Conservation (phyloP, 1,140 invertebrate species). For the Armadillidium nasatum region DNA sequence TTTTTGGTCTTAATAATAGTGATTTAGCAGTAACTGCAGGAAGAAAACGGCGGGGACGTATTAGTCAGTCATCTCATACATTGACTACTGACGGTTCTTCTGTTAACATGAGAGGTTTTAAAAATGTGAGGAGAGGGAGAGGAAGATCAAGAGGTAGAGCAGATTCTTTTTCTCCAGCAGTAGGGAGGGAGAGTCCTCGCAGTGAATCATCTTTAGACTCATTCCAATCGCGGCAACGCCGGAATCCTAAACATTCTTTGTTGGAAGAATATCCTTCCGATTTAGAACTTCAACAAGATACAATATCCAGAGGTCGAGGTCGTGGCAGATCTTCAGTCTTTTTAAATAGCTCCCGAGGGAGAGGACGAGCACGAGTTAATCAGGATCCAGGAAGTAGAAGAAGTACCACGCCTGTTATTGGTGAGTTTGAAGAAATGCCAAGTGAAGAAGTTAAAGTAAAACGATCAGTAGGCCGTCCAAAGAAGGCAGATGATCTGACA, state of each 20-base stretch:
- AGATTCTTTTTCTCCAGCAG: neutral
- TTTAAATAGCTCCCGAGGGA: slow-evolving; percentile 8
- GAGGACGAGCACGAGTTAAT: neutral
- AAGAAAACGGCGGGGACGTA: neutral
- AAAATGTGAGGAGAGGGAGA: slow-evolving; percentile 17
- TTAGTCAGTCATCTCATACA: slow-evolving; percentile 14
- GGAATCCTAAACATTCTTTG: slow-evolving; percentile 22
- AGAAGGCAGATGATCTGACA: neutral
- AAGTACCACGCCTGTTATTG: slow-evolving; percentile 2
- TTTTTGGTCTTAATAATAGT: slow-evolving; percentile 18
- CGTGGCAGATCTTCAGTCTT: neutral
- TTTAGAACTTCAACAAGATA: neutral
- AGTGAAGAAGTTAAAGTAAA: slow-evolving; percentile 14
- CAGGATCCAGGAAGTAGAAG: neutral
- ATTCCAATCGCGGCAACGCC: neutral
- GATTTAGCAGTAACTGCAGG: neutral
- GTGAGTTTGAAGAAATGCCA: slow-evolving; percentile 7
- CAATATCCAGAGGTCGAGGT: neutral
- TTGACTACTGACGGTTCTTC: neutral
- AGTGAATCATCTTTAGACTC: slow-evolving; percentile 30
- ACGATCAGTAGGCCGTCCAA: slow-evolving; percentile 8
- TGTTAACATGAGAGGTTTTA: neutral
- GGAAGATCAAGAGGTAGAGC: slow-evolving; percentile 8
- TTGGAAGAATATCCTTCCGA: slow-evolving; percentile 27
- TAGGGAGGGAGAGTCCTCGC: slow-evolving; percentile 26